Evolutionary conservation across 2,888 invertebrate genomes (phyloP), one percentile per base, ranked within the genome.

Genomic region (Xestia xanthographa): DNA sequence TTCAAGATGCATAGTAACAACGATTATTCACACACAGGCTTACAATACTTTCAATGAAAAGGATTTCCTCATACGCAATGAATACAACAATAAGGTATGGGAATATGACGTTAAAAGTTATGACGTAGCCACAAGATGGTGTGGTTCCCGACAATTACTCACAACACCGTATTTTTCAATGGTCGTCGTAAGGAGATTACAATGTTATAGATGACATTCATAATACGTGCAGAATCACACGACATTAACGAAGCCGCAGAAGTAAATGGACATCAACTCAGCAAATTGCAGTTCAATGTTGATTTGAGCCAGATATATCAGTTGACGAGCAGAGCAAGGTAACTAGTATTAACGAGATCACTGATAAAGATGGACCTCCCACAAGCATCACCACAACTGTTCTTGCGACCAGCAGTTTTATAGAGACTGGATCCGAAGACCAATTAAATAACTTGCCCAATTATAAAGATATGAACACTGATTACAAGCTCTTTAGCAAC

Each of bases 21-120:
- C n/a, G 38, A 26, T 69, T 77, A 69, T 53, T 69, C 67, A 50
- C 41, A 65, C 48, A 50, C 56, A 41, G 11, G 20, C 38, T 56
- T 8, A 56, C 2, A 56, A 56, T 48, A 72, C 68, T 67, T 75
- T 20, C 9, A 12, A 53, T 38, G n/a, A 53, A 41, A 41, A 82
- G 53, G 45, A 43, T 62, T 80, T 82, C 77, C 83, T 80, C 12
- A 66, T 43, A 70, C 53, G 66, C 48, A 53, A 66, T 45, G 1
- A 41, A 69, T 58, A 29, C 6, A 70, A 26, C 53, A 53, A 58
- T 45, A 38, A 29, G 14, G 9, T 63, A n/a, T 11, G 34, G 26
- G 43, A 65, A 29, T 29, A n/a, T 82, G 48, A 60, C 38, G 76
- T 66, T 50, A 6, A 43, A 48, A 50, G 14, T 60, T 12, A 34